Conservation (phyloP, 2,888 invertebrate genomes). For the Tetheella fluctuosa region DNA sequence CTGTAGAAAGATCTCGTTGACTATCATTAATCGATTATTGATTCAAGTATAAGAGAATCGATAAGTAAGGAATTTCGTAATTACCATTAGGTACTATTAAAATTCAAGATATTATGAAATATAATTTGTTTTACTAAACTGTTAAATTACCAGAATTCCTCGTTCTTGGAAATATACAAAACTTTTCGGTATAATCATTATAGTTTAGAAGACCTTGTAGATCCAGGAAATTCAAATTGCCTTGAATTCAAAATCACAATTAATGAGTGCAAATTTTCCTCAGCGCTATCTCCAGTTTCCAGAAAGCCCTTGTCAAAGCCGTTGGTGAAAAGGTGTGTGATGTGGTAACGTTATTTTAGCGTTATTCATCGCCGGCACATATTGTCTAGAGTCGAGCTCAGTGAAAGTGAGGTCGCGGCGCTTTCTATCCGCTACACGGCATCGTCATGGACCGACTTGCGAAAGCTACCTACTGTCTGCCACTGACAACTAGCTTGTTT, state of each 20-base stretch:
- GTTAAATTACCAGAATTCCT: background rate
- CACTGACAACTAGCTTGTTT: slow-evolving; percentile 34
- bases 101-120: background rate
- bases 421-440: slow-evolving; percentile 73
- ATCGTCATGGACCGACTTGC: slow-evolving; percentile 52
- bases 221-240: no score
- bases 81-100: background rate
- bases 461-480: slow-evolving; percentile 60
- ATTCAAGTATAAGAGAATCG: background rate
- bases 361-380: slow-evolving; percentile 42
- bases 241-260: no score
- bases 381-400: slow-evolving; percentile 36
- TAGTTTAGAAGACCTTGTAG: no score
- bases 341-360: slow-evolving; percentile 26
- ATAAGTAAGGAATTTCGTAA: background rate
- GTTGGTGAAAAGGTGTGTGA: slow-evolving; percentile 20
- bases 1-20: slow-evolving; percentile 33
- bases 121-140: background rate
- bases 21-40: background rate
- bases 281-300: no score
- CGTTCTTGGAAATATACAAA: background rate
- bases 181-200: no score
- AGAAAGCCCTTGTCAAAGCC: slow-evolving; percentile 16
- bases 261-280: no score
- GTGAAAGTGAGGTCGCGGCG: slow-evolving; percentile 81